phyloP scores from a whole-genome alignment of 2,113 vertebrate species.

The Pterocles gutturalis region DNA sequence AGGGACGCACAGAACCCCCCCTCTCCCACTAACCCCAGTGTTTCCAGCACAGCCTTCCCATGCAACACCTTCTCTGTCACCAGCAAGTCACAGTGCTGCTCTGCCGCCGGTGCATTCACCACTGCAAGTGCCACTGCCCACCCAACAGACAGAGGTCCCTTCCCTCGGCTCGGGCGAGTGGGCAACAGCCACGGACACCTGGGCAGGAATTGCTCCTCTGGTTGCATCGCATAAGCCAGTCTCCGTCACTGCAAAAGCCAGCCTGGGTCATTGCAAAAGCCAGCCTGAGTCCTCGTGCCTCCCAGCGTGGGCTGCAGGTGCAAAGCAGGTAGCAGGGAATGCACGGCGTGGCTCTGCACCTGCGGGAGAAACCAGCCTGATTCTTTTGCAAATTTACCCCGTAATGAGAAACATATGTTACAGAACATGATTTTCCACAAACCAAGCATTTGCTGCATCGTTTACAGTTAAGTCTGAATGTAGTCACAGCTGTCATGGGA shows the following conservation, averaged over 20 bases:
- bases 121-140: rapidly evolving
- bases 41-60: background rate
- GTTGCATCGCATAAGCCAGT: rapidly evolving
- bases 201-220: background rate
- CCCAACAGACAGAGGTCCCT: rapidly evolving
- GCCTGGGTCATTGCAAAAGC: rapidly evolving
- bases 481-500: conserved; percentile 58
- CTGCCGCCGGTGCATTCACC: rapidly evolving
- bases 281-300: rapidly evolving
- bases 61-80: background rate
- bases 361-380: background rate
- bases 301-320: background rate
- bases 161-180: no score
- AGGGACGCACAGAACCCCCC: background rate
- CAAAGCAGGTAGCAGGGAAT: background rate
- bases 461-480: conserved; percentile 47
- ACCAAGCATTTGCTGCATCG: conserved; percentile 39
- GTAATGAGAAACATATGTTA: conserved; percentile 64
- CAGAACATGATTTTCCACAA: conserved; percentile 47
- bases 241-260: background rate
- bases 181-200: no score
- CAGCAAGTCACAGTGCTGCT: rapidly evolving
- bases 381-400: conserved; percentile 10
- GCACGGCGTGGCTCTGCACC: background rate
- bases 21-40: background rate